Conservation (phyloP, 2,888 invertebrate species). For the Spatulosminthurus flaviceps region DNA sequence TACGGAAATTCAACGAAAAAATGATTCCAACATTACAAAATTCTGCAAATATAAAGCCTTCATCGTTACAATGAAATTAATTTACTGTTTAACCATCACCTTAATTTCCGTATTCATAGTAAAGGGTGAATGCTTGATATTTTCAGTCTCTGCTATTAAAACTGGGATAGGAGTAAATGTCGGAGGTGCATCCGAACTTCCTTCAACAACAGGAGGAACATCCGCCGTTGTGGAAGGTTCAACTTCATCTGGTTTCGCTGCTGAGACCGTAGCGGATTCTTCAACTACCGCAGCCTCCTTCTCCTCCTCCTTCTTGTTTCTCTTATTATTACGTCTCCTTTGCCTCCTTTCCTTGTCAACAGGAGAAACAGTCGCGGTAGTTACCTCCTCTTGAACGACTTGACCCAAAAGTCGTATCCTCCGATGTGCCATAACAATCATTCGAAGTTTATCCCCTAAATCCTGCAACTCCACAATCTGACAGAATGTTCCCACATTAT, state of each 20-base stretch:
- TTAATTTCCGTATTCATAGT: slow-evolving; percentile 94
- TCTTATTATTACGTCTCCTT: slow-evolving; percentile 58
- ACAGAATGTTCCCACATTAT: slow-evolving; percentile 93
- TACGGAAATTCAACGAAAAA: slow-evolving; percentile 64
- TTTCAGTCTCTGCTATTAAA: slow-evolving; percentile 94
- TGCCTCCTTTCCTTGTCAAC: slow-evolving; percentile 60
- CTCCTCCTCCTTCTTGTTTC: slow-evolving; percentile 42
- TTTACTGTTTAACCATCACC: slow-evolving; percentile 68
- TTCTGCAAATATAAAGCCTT: not conserved
- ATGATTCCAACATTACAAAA: not conserved
- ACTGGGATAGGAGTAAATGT: slow-evolving; percentile 68
- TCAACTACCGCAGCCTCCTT: not conserved
- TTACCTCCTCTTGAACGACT: slow-evolving; percentile 75
- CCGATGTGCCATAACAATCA: slow-evolving; percentile 95
- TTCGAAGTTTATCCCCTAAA: slow-evolving; percentile 84
- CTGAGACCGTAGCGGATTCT: not conserved
- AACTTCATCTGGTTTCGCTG: not conserved
- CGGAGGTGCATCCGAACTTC: slow-evolving; percentile 50
- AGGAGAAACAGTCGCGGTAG: slow-evolving; percentile 57
- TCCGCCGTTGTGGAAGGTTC: not conserved
- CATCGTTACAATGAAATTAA: not conserved
- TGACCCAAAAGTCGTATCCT: slow-evolving; percentile 83
- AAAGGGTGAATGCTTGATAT: slow-evolving; percentile 87
- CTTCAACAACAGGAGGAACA: slow-evolving; percentile 7
- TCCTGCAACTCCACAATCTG: slow-evolving; percentile 98